Percentiles rank a stretch among this genome's conserved stretches.
phyloP scores from a whole-genome alignment of 2,888 invertebrate genomes.

The Archips xylosteana region DNA sequence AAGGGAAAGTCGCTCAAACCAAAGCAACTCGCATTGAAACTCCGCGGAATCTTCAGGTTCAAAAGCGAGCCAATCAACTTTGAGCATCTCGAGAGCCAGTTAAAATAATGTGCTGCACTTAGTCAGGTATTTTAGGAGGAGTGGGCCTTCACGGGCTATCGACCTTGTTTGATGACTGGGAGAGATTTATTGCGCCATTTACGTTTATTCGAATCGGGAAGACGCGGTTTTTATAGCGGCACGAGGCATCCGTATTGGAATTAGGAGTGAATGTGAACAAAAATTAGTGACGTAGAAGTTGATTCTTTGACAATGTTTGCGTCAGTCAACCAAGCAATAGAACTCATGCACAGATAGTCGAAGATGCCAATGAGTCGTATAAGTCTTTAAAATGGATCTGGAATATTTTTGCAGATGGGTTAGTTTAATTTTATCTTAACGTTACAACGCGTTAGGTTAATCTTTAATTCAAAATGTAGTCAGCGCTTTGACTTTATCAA shows the following conservation, averaged over 20 bases:
- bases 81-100: conserved; percentile 24
- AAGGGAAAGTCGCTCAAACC: background rate
- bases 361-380: too few relatives aligned
- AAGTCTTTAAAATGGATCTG: too few relatives aligned
- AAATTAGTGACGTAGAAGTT: background rate
- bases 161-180: conserved; percentile 34
- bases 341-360: too few relatives aligned
- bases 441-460: too few relatives aligned
- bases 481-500: too few relatives aligned
- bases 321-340: too few relatives aligned
- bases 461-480: too few relatives aligned
- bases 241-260: background rate
- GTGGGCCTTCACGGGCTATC: conserved; percentile 29
- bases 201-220: conserved; percentile 27
- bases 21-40: conserved; percentile 23
- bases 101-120: conserved; percentile 39
- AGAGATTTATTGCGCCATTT: conserved; percentile 29
- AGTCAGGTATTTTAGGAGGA: conserved; percentile 33
- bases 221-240: conserved; percentile 11
- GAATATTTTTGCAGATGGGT: too few relatives aligned
- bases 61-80: conserved; percentile 19
- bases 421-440: too few relatives aligned
- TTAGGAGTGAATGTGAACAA: background rate
- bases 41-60: conserved; percentile 17
- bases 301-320: background rate